These are phyloP conservation scores for Drosophila borborema DNA, from an alignment of 2,888 invertebrate species.

Conservation along the genomic window DNA sequence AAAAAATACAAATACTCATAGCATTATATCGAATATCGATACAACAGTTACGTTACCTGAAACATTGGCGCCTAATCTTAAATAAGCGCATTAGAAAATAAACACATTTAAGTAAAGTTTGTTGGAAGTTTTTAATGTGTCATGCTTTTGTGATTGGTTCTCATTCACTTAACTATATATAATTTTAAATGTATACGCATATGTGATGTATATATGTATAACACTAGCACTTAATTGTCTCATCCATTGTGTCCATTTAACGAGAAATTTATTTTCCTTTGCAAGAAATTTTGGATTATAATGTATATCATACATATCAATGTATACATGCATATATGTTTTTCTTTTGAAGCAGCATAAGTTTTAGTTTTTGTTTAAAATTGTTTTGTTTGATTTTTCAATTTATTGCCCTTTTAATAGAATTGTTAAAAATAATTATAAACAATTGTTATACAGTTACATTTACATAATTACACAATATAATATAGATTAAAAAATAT, in stretches of 20 bases:
- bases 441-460: slow-evolving; percentile 77
- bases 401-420: slow-evolving; percentile 77
- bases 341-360: slow-evolving; percentile 45
- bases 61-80: not conserved
- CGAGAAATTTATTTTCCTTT: slow-evolving; percentile 20
- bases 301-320: not conserved
- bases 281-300: slow-evolving; percentile 29
- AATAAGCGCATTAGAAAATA: not conserved
- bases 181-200: slow-evolving; percentile 30
- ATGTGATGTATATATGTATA: slow-evolving; percentile 41
- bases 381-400: slow-evolving; percentile 55
- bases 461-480: slow-evolving; percentile 80
- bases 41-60: not conserved
- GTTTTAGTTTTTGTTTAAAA: slow-evolving; percentile 17
- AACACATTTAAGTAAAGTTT: slow-evolving; percentile 23
- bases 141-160: slow-evolving; percentile 38
- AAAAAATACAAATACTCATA: too few relatives aligned
- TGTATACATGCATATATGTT: slow-evolving; percentile 38
- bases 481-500: slow-evolving; percentile 77
- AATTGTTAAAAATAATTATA: slow-evolving; percentile 75
- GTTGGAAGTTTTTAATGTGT: slow-evolving; percentile 67
- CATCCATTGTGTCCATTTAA: slow-evolving; percentile 45
- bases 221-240: slow-evolving; percentile 60
- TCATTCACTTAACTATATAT: slow-evolving; percentile 27
- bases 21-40: not conserved